Evolutionary conservation across 2,113 vertebrate genomes (phyloP).

Genomic region (Sceloporus undulatus): DNA sequence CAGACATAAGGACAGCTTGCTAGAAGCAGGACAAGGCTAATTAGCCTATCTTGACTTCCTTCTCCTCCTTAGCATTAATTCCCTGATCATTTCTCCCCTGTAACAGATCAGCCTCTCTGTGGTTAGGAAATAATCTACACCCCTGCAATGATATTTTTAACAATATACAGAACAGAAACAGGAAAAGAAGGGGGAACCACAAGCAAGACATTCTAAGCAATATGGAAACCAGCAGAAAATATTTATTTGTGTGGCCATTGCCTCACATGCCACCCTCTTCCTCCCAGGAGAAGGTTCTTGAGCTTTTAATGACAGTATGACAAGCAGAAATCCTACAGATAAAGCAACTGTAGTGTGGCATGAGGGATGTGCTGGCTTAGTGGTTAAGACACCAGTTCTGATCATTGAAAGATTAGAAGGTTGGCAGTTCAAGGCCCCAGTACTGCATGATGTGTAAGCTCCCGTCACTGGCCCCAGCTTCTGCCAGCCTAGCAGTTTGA

Average conservation of each 20-base stretch:
- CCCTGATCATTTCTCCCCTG: constrained; percentile 46
- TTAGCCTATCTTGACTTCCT: constrained; percentile 55
- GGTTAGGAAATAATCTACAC: constrained; percentile 33
- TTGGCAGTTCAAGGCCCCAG: too few species aligned
- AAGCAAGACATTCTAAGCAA: constrained; percentile 57
- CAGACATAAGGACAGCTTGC: constrained; percentile 71
- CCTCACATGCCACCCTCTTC: background rate
- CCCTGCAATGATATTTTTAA: constrained; percentile 49
- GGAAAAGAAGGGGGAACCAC: constrained; percentile 1
- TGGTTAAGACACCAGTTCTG: too few species aligned
- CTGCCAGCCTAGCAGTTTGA: too few species aligned
- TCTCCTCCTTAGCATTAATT: constrained; percentile 68
- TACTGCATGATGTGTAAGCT: too few species aligned
- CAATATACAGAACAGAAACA: background rate
- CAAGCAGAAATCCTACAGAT: background rate
- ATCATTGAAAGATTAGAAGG: too few species aligned
- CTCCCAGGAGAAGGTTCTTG: constrained; percentile 19
- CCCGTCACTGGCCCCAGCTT: too few species aligned
- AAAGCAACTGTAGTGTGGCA: background rate
- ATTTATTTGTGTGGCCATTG: constrained; percentile 22
- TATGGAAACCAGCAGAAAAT: constrained; percentile 47
- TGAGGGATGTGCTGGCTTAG: too few species aligned
- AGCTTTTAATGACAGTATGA: background rate
- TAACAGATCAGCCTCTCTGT: constrained; percentile 55
- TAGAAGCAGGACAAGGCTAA: constrained; percentile 70